Evolutionary conservation across 2,113 vertebrate genomes (phyloP), one percentile per base, ranked within the genome.

Genomic region (Cacatua alba): DNA sequence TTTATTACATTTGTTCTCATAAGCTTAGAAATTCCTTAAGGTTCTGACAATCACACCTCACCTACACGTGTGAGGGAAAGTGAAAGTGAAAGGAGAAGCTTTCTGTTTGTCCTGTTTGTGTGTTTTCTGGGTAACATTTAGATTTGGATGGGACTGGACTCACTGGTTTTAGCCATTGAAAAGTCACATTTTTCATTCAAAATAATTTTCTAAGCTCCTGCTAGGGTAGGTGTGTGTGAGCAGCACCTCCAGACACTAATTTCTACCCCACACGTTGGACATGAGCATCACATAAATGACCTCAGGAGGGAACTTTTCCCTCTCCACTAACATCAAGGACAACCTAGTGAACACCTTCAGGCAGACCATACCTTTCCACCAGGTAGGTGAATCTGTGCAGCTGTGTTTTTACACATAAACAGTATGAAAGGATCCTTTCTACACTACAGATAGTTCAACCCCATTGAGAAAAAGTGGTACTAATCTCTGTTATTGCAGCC

Each of bases 231-330:
- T 0, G 6, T 7, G 37, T 31, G 29, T 2, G 1, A 72, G 41
- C 4, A 1, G 29, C 59, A 81, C 37, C 29, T 63, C 41, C 69
- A 67, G 64, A 55, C 48, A 57, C 5, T 59, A n/a, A 37, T 62
- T 52, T 35, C 44, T 37, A 72, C 37, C 48, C n/a, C 24, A 46
- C 5, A 5, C 0, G 0, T 7, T 48, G 29, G 52, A 52, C 11
- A 62, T 26, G 10, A 59, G 16, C 28, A 29, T 25, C 37, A 52
- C 37, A 69, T 9, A 86, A 43, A 43, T 15, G 37, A 48, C 28
- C n/a, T 75, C 39, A 48, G 26, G 21, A 75, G 37, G 43, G 37
- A 19, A 19, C 29, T 57, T 43, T 65, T n/a, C 10, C 11, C 37
- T n/a, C 67, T 53, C 49, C 2, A 9, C 18, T 33, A 29, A 48